A percentile compares a stretch with the other conserved stretches of the same genome.
Conservation (phyloP, 2,888 invertebrate species). For the Dasysyrphus tricinctus region DNA sequence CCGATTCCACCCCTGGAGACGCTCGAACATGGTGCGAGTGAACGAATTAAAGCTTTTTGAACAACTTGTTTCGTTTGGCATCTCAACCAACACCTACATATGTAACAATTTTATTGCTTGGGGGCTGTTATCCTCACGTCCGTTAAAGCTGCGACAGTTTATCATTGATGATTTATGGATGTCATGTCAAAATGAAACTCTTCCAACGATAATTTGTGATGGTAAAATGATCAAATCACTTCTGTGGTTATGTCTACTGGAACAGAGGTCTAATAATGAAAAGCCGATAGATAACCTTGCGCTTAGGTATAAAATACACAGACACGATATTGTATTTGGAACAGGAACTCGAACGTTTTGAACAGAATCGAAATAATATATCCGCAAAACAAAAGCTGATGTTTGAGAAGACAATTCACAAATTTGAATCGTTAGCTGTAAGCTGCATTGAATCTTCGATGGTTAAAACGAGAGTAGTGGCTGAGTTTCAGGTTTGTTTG, state of each 20-base stretch:
- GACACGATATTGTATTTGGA: constrained; percentile 81
- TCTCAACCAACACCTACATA: constrained; percentile 81
- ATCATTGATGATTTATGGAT: constrained; percentile 81
- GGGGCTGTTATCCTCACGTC: too few species aligned
- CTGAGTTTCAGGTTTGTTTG: constrained; percentile 87
- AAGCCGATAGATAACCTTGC: too few species aligned
- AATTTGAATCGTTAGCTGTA: constrained; percentile 86
- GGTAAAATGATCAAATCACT: too few species aligned
- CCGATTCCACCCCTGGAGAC: too few species aligned
- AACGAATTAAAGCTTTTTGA: constrained; percentile 81
- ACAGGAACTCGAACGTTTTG: constrained; percentile 81
- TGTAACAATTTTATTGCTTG: too few species aligned
- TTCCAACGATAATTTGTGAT: constrained; percentile 81
- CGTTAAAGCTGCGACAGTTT: constrained; percentile 80
- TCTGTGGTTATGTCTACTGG: too few species aligned
- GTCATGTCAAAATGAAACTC: constrained; percentile 78
- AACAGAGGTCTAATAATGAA: too few species aligned
- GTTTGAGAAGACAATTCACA: constrained; percentile 86
- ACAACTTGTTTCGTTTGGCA: constrained; percentile 80
- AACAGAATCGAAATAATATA: constrained; percentile 79
- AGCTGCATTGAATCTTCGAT: constrained; percentile 89
- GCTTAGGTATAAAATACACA: constrained; percentile 80
- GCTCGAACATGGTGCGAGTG: too few species aligned
- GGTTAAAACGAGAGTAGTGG: constrained; percentile 89
- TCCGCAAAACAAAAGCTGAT: constrained; percentile 79